These are phyloP conservation scores for Argyrosomus regius DNA, from an alignment of 2,797 vertebrate species.

Conservation along the genomic window DNA sequence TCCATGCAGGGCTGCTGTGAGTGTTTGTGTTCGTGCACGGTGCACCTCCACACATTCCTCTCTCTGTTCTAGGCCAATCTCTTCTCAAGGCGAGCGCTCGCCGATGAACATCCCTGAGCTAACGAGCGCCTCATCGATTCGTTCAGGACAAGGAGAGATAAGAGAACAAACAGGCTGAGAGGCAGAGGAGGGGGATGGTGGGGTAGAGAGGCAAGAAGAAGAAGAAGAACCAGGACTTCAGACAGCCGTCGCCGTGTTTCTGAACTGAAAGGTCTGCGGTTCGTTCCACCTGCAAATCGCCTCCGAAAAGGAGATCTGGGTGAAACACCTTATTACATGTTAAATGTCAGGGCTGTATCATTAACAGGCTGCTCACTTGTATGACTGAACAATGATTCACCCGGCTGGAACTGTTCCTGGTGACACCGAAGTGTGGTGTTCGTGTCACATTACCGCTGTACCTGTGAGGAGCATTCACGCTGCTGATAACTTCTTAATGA, in stretches of 20 bases:
- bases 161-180: constrained; percentile 72
- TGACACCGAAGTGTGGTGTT: constrained; percentile 52
- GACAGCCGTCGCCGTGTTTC: constrained; percentile 31
- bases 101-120: constrained; percentile 74
- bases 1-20: constrained; percentile 1
- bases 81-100: constrained; percentile 45
- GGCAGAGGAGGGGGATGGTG: constrained; percentile 37
- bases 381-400: constrained; percentile 68
- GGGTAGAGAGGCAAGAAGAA: constrained; percentile 8
- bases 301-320: constrained; percentile 26
- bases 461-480: constrained; percentile 64
- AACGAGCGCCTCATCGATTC: constrained; percentile 77
- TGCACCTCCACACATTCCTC: not conserved
- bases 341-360: constrained; percentile 72
- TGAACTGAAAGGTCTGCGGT: constrained; percentile 60
- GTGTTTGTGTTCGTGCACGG: constrained; percentile 18
- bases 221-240: constrained; percentile 27
- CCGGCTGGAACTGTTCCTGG: constrained; percentile 62
- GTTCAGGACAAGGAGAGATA: constrained; percentile 76
- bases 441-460: constrained; percentile 70
- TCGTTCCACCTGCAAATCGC: constrained; percentile 61
- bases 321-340: constrained; percentile 71
- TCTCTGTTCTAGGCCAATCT: constrained; percentile 41
- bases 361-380: constrained; percentile 70
- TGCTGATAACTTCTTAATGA: constrained; percentile 60